These are phyloP conservation scores for Venusia cambrica DNA, from an alignment of 2,888 invertebrate species.

Conservation along the genomic window DNA sequence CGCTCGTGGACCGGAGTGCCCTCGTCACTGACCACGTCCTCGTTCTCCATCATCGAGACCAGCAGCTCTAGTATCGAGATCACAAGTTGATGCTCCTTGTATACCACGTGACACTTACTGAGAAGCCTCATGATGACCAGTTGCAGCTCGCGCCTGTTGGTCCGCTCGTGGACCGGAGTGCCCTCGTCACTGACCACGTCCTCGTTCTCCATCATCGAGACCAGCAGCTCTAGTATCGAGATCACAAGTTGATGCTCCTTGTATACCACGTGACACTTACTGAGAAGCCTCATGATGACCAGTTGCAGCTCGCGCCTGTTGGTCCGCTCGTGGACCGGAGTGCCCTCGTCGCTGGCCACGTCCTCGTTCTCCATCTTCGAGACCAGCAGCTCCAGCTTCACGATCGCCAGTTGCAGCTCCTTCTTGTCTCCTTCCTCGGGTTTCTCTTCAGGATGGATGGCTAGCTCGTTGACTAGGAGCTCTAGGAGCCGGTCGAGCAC, in stretches of 20 bases:
- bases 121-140: constrained; percentile 93
- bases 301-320: constrained; percentile 92
- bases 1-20: too few species aligned
- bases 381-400: constrained; percentile 88
- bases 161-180: constrained; percentile 82
- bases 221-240: too few species aligned
- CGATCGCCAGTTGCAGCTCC: constrained; percentile 93
- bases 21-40: too few species aligned
- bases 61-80: too few species aligned
- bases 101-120: constrained; percentile 87
- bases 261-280: too few species aligned
- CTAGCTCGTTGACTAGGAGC: constrained; percentile 86
- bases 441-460: constrained; percentile 79
- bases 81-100: too few species aligned
- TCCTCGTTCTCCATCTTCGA: constrained; percentile 85
- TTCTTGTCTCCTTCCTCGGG: constrained; percentile 84
- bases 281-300: constrained; percentile 92
- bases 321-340: constrained; percentile 83
- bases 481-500: constrained; percentile 89
- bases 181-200: constrained; percentile 64
- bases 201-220: constrained; percentile 85
- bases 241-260: too few species aligned
- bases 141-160: constrained; percentile 90
- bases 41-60: too few species aligned
- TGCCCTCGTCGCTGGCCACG: constrained; percentile 63